Base-by-base conservation (phyloP, 1,140 invertebrate species). In the Reticulitermes speratus region DNA sequence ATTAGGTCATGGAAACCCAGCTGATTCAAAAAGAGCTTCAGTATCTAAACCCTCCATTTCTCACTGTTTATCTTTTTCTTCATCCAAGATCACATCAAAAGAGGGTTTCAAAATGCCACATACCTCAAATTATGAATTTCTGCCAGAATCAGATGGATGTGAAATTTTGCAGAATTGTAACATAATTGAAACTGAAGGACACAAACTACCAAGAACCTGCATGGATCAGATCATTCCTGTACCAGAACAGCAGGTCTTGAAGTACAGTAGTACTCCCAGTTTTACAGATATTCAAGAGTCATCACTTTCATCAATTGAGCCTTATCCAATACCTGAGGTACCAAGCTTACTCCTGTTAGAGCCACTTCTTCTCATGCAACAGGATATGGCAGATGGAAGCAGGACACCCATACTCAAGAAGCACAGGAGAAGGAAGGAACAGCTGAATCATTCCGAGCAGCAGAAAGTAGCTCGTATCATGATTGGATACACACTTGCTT, bases 401-500 rank as follows among this genome's bases (percentile, higher is more conserved):
- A 8, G 21, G 23, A n/a, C 21, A 83, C 16, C 38, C 82, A 32
- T n/a, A 11, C 44, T 14, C 12, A 32, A 45, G 21, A 90, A 90
- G 85, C 86, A 87, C 82, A 89, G 83, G 44, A 84, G 87, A 85
- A 88, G 86, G 86, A 88, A 88, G 44, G 87, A 87, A 65, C 86
- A 86, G 45, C 86, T 90, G 38, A 88, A 88, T 48, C 89, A 90
- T 81, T 89, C 90, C 21, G 91, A 93, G 87, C 90, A 92, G 84
- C 89, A 91, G 21, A 92, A 92, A 88, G 90, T 93, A 87, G 88
- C 91, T 5, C 90, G 90, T 87, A 91, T 93, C 86, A 90, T 92
- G 55, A 91, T 92, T 83, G 90, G 90, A 23, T 93, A 93, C 87
- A 91, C 90, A 7, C 88, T 92, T 52, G 91, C 91, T 19, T 93